phyloP scores from a whole-genome alignment of 2,113 vertebrate genomes.

The Carassius gibelio region DNA sequence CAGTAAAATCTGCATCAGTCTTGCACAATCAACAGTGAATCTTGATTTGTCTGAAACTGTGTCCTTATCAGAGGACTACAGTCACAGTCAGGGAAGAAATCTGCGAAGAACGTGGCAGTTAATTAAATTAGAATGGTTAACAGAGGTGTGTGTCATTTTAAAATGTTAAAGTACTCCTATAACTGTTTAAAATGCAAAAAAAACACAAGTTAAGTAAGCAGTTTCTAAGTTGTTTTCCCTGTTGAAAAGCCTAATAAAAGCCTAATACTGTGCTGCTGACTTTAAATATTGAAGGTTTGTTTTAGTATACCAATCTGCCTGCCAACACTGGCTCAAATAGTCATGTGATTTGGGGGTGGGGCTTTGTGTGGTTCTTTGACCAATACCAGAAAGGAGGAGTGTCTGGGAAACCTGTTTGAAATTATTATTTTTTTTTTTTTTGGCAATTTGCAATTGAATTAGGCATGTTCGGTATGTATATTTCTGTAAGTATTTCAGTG shows the following conservation, averaged over 20 bases:
- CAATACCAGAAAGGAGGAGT: not conserved
- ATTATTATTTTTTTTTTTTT: not conserved
- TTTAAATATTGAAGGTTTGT: not conserved
- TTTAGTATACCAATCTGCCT: not conserved
- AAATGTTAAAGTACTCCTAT: not conserved
- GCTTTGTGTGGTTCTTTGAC: not conserved
- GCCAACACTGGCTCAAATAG: not conserved
- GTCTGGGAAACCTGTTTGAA: not conserved
- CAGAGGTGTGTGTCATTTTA: not conserved
- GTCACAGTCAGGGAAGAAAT: not conserved
- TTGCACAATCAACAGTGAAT: not conserved
- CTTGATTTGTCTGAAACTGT: constrained; percentile 1
- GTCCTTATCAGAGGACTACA: not conserved
- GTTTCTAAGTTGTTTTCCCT: not conserved
- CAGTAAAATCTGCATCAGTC: constrained; percentile 13
- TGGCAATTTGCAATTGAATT: not conserved
- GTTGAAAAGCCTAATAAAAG: not conserved
- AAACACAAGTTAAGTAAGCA: not conserved
- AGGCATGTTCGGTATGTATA: not conserved
- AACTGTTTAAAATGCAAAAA: no score
- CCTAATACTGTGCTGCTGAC: not conserved
- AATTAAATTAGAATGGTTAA: not conserved
- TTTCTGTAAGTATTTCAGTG: not conserved
- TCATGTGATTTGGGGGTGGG: not conserved
- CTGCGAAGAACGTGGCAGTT: not conserved